Evolutionary conservation across 1,140 invertebrate genomes (phyloP).

Genomic region (Cydia amplana): DNA sequence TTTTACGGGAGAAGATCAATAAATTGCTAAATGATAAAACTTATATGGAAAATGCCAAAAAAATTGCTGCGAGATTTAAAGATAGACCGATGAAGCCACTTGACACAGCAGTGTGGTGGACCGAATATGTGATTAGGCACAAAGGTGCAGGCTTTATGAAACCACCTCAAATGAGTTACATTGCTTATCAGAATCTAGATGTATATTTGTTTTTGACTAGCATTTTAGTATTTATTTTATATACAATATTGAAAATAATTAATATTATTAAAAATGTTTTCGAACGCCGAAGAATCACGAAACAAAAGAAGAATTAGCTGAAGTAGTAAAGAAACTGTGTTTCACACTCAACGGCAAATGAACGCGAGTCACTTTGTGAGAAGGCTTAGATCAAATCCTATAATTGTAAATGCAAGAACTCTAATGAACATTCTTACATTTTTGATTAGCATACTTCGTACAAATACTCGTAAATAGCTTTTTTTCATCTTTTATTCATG

Average conservation of each 20-base stretch:
- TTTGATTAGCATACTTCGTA: too few relatives aligned
- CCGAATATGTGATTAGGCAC: slow-evolving; percentile 78
- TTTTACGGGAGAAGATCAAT: slow-evolving; percentile 36
- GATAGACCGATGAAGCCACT: slow-evolving; percentile 73
- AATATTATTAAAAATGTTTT: neutral
- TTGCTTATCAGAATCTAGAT: slow-evolving; percentile 7
- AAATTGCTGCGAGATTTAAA: slow-evolving; percentile 63
- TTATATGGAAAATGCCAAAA: slow-evolving; percentile 49
- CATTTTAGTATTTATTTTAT: neutral
- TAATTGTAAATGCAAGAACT: too few relatives aligned
- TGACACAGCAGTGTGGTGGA: slow-evolving; percentile 80
- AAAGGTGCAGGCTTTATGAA: slow-evolving; percentile 77
- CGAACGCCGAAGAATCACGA: neutral
- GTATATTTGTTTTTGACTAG: slow-evolving; percentile 16
- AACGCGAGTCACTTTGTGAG: too few relatives aligned
- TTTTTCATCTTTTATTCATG: too few relatives aligned
- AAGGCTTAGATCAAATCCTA: too few relatives aligned
- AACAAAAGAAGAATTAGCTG: slow-evolving; percentile 17
- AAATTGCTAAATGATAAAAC: slow-evolving; percentile 39
- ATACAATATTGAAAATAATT: slow-evolving; percentile 4
- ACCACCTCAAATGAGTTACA: slow-evolving; percentile 52
- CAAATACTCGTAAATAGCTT: too few relatives aligned
- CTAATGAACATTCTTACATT: too few relatives aligned
- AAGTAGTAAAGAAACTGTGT: neutral
- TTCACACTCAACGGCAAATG: too few relatives aligned